Conservation (phyloP, 2,888 invertebrate genomes). For the Eupithecia subumbrata region DNA sequence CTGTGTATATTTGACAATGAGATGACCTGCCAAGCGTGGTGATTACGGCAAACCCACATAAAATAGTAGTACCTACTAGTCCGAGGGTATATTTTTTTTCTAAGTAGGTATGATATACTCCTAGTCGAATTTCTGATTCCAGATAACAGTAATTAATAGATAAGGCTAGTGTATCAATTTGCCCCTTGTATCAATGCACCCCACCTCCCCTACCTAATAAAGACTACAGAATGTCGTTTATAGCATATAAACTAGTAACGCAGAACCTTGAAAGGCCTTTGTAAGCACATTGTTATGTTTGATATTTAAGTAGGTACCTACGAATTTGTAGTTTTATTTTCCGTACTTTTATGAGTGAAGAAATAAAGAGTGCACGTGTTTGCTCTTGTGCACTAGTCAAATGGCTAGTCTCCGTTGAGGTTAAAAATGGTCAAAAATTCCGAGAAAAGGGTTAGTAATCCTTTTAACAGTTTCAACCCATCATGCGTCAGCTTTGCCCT, state of each 20-base stretch:
- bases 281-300: background rate
- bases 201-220: too few species aligned
- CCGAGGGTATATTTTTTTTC: background rate
- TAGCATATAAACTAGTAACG: background rate
- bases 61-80: background rate
- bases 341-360: background rate
- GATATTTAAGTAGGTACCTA: background rate
- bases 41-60: background rate
- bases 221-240: too few species aligned
- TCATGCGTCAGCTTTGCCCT: constrained; percentile 5
- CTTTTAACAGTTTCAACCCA: background rate
- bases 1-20: too few species aligned
- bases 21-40: too few species aligned
- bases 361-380: background rate
- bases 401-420: background rate
- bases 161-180: too few species aligned
- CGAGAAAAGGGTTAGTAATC: background rate
- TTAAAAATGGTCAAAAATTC: background rate
- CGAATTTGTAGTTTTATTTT: background rate
- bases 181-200: too few species aligned
- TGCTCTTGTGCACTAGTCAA: background rate
- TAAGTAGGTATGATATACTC: too few species aligned
- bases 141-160: background rate
- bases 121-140: background rate
- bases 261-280: constrained; percentile 1